Percentiles rank a stretch among this genome's conserved stretches.
phyloP scores from a whole-genome alignment of 1,140 invertebrate genomes.

The Microplitis mediator region DNA sequence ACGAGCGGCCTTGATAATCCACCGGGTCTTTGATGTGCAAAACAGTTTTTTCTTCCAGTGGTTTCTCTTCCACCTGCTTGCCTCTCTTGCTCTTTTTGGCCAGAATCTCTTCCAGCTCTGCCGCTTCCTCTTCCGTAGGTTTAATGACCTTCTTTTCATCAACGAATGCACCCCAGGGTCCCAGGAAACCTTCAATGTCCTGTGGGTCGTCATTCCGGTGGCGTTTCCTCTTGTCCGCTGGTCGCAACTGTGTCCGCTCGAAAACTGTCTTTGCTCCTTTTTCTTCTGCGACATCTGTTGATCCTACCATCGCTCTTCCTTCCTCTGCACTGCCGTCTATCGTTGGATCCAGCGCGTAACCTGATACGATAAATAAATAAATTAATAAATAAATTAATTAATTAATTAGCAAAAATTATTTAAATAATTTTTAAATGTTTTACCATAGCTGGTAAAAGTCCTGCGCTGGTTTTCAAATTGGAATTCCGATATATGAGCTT shows the following conservation, averaged over 20 bases:
- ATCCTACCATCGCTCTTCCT: constrained; percentile 73
- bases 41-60: constrained; percentile 92
- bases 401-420: too few species aligned
- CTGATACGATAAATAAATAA: constrained; percentile 50
- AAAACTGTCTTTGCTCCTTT: constrained; percentile 85
- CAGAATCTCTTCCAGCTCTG: constrained; percentile 92
- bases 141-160: constrained; percentile 89
- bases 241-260: constrained; percentile 76
- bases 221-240: constrained; percentile 87
- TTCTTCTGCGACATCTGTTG: constrained; percentile 67
- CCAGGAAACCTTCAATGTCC: constrained; percentile 94
- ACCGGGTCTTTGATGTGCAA: constrained; percentile 93
- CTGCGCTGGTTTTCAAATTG: constrained; percentile 98
- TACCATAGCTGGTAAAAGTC: constrained; percentile 92
- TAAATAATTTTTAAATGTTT: background rate
- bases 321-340: constrained; percentile 71
- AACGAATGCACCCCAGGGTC: constrained; percentile 95
- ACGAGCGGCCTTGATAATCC: constrained; percentile 97
- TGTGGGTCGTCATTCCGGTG: constrained; percentile 87
- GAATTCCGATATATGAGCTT: constrained; percentile 94
- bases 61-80: constrained; percentile 86
- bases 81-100: constrained; percentile 89
- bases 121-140: constrained; percentile 90
- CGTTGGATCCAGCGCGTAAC: constrained; percentile 95
- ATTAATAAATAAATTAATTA: background rate